Evolutionary conservation across 2,113 vertebrate species (phyloP), one percentile per base, ranked within the genome.

Genomic region (Urocolius indicus): DNA sequence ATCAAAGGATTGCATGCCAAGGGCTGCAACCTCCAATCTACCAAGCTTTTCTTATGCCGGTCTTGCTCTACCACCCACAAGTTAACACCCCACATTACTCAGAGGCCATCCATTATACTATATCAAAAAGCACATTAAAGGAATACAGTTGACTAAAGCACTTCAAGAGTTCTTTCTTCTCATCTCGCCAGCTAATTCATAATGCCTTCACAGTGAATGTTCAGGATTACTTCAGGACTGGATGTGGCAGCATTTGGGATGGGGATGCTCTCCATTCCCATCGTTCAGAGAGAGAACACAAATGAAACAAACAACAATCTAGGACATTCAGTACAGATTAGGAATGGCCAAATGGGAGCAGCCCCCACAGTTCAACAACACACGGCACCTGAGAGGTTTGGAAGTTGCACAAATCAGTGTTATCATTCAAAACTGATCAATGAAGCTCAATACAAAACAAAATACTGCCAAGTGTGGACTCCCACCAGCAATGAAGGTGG

Each of bases 1-100:
- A 93, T 88, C 75, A 90, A 95, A 93, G 55, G 29, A 80, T 41
- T 93, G 48, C 43, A 74, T 46, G 43, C 55, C 87, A 94, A 87
- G 67, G 54, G 63, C 75, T 90, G 55, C 71, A 91, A 34, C 59
- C 82, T 95, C 75, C 43, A 79, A 84, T 67, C 75, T 63, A 79
- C 74, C 82, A 77, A 57, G 55, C 38, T 83, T 36, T 88, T 88
- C 49, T 80, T 71, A 76, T 16, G 87, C 63, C 92, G 92, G 84
- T 59, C 93, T 95, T 91, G 82, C 34, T 86, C 75, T 59, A 71
- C 75, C 79, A 86, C 63, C 75, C 87, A 66, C 63, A 87, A 73
- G 54, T 74, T 69, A 89, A 72, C 71, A 79, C 38, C 38, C 67
- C 3, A 6, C 38, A 54, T 36, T 62, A 62, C 62, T 61, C 58